Conservation (phyloP, 2,113 vertebrate genomes). For the Meles meles region DNA sequence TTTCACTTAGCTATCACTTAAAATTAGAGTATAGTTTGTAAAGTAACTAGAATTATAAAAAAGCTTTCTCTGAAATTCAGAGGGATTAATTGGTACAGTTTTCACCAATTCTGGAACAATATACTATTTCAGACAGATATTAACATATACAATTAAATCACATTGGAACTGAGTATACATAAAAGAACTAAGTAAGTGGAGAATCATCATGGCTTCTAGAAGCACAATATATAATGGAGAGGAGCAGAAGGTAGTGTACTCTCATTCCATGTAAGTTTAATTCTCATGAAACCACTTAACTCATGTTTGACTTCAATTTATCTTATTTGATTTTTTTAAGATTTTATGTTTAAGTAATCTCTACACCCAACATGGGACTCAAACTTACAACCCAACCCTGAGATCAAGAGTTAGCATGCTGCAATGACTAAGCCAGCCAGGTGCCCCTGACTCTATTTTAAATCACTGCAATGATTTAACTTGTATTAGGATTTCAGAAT, state of each 20-base stretch:
- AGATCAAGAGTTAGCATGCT: not conserved
- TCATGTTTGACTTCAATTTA: slow-evolving; percentile 39
- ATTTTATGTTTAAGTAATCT: no score
- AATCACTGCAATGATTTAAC: slow-evolving; percentile 46
- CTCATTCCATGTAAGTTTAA: slow-evolving; percentile 58
- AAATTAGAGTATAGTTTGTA: not conserved
- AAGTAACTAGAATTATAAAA: not conserved
- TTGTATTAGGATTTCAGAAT: slow-evolving; percentile 52
- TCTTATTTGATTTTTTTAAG: no score
- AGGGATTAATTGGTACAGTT: not conserved
- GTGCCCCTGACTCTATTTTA: not conserved
- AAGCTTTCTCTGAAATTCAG: not conserved
- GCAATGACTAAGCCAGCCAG: not conserved
- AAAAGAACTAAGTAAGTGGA: slow-evolving; percentile 54
- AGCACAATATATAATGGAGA: slow-evolving; percentile 44
- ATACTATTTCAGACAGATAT: no score
- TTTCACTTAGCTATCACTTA: not conserved
- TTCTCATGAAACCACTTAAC: slow-evolving; percentile 56
- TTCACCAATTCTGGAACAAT: not conserved
- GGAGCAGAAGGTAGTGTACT: slow-evolving; percentile 53
- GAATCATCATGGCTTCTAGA: slow-evolving; percentile 51
- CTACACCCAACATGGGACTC: not conserved
- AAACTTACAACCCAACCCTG: not conserved
- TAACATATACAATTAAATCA: slow-evolving; percentile 43
- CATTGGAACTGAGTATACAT: slow-evolving; percentile 31